phyloP scores from a whole-genome alignment of 2,797 vertebrate species.

The Margarornis squamiger region DNA sequence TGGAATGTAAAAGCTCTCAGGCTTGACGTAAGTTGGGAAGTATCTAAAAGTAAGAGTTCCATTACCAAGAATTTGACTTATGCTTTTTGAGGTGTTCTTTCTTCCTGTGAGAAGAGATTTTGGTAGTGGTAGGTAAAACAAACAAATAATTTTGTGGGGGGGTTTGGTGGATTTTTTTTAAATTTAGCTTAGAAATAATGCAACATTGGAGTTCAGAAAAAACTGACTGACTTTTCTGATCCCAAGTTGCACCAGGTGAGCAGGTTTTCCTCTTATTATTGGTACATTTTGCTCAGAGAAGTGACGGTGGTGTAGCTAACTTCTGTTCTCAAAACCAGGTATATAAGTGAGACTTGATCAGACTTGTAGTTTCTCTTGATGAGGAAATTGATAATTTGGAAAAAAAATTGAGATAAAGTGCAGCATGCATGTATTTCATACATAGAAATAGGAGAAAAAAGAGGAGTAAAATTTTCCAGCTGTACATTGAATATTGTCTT shows the following conservation, averaged over 20 bases:
- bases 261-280: neutral
- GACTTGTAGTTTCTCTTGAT: neutral
- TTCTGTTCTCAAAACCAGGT: neutral
- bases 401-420: neutral
- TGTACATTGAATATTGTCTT: slow-evolving; percentile 3
- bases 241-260: neutral
- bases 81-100: neutral
- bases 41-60: neutral
- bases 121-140: neutral
- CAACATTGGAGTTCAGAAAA: neutral
- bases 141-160: neutral
- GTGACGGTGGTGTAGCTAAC: neutral
- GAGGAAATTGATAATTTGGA: neutral
- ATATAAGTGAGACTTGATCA: neutral
- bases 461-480: slow-evolving; percentile 3
- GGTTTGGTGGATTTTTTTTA: fast-evolving
- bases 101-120: neutral
- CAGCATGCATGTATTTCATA: neutral
- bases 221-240: neutral
- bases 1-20: neutral
- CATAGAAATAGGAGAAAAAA: neutral
- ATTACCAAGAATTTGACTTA: neutral
- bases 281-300: neutral
- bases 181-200: neutral
- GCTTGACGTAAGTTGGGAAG: neutral